These are phyloP conservation scores for Pseudomyrmex sp. DNA, from an alignment of 1,140 invertebrate species.

Conservation along the genomic window DNA sequence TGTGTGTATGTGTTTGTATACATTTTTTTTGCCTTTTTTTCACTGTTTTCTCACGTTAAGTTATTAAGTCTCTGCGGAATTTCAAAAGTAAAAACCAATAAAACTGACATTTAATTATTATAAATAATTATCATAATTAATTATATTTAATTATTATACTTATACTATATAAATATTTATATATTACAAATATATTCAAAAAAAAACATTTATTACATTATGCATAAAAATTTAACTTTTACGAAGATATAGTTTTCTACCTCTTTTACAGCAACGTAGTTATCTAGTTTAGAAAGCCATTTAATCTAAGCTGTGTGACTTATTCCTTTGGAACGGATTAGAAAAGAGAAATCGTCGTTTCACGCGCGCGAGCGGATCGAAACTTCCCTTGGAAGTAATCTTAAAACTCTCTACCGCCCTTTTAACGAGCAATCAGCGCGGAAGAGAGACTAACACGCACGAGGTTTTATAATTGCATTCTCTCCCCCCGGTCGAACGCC, in stretches of 20 bases:
- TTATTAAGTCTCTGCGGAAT: not conserved
- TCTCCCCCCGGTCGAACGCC: slow-evolving; percentile 11
- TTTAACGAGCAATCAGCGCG: slow-evolving; percentile 40
- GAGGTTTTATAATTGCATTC: slow-evolving; percentile 42
- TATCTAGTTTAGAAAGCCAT: too few species aligned
- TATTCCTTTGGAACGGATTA: not conserved
- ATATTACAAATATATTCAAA: too few species aligned
- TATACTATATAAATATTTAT: too few species aligned
- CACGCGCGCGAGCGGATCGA: not conserved
- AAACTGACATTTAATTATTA: not conserved
- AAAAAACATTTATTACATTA: too few species aligned
- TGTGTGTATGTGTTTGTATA: too few species aligned
- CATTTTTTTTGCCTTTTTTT: not conserved
- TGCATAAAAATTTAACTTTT: too few species aligned
- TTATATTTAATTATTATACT: too few species aligned
- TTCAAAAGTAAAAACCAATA: not conserved
- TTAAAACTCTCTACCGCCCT: slow-evolving; percentile 24
- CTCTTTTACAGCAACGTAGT: too few species aligned
- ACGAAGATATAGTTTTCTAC: too few species aligned
- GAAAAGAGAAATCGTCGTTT: not conserved
- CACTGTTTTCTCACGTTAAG: not conserved
- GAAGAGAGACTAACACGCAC: slow-evolving; percentile 8
- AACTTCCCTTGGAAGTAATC: slow-evolving; percentile 21
- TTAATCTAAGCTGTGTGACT: too few species aligned
- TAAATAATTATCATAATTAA: too few species aligned